Conservation (phyloP, 2,797 vertebrate species). For the Carduelis carduelis region DNA sequence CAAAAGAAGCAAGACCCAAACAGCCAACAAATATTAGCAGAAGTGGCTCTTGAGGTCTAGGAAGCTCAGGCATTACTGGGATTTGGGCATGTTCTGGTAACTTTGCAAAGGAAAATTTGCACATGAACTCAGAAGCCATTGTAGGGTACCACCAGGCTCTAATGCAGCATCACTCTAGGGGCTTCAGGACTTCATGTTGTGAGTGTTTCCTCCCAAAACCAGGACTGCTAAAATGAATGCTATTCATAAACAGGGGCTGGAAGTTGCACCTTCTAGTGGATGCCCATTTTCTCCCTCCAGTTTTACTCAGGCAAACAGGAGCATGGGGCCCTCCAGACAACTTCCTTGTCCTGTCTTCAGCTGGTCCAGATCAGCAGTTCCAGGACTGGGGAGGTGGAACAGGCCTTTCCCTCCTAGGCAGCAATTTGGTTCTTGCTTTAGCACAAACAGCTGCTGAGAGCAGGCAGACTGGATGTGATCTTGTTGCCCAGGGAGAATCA, state of each 20-base stretch:
- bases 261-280: neutral
- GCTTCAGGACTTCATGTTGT: neutral
- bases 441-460: neutral
- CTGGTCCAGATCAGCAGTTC: neutral
- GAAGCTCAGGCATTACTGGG: neutral
- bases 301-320: neutral
- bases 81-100: neutral
- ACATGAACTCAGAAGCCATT: rapidly evolving
- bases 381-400: neutral
- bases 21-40: neutral
- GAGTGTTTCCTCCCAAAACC: neutral
- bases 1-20: neutral
- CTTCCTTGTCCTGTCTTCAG: neutral
- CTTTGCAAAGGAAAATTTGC: neutral
- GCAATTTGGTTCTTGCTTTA: neutral
- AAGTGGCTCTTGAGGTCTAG: neutral
- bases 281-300: neutral
- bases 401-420: neutral
- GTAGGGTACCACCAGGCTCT: neutral
- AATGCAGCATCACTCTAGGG: neutral
- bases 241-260: neutral
- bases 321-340: neutral
- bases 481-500: neutral
- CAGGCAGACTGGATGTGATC: neutral
- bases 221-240: neutral